These are phyloP conservation scores for Globia sparganii DNA, from an alignment of 2,888 invertebrate species.

Conservation along the genomic window DNA sequence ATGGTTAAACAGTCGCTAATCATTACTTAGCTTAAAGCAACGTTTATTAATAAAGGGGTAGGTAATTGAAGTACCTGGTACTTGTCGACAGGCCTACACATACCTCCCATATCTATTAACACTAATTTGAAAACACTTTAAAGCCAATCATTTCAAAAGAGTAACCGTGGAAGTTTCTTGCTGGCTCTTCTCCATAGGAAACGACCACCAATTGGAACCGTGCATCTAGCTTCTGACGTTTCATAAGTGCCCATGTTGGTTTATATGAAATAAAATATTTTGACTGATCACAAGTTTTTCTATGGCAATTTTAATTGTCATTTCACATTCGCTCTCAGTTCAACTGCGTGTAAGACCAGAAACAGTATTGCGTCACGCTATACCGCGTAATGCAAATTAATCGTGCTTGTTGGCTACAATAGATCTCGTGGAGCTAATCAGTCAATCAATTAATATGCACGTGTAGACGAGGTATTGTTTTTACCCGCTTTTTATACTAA, in stretches of 20 bases:
- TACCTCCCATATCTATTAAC: too few relatives aligned
- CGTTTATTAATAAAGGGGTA: too few relatives aligned
- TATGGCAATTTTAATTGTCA: background rate
- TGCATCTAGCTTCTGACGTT: background rate
- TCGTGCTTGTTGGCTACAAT: constrained; percentile 13
- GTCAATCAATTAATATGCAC: constrained; percentile 24
- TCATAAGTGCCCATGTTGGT: background rate
- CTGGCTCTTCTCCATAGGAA: background rate
- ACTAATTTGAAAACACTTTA: background rate
- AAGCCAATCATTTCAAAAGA: background rate
- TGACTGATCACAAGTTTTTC: background rate
- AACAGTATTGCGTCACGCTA: constrained; percentile 4
- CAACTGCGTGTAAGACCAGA: constrained; percentile 30
- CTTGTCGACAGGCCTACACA: background rate
- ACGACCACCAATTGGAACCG: background rate
- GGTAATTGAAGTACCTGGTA: background rate
- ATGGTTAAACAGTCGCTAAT: too few relatives aligned
- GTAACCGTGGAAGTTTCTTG: background rate
- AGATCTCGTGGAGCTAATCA: constrained; percentile 21
- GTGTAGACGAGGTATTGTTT: background rate
- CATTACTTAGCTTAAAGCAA: too few relatives aligned
- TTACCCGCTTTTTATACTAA: background rate
- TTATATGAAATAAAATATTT: background rate
- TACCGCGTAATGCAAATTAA: constrained; percentile 2
- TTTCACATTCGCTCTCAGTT: background rate